phyloP scores from a whole-genome alignment of 2,888 invertebrate species.

The Rambutsinella grinnellia region DNA sequence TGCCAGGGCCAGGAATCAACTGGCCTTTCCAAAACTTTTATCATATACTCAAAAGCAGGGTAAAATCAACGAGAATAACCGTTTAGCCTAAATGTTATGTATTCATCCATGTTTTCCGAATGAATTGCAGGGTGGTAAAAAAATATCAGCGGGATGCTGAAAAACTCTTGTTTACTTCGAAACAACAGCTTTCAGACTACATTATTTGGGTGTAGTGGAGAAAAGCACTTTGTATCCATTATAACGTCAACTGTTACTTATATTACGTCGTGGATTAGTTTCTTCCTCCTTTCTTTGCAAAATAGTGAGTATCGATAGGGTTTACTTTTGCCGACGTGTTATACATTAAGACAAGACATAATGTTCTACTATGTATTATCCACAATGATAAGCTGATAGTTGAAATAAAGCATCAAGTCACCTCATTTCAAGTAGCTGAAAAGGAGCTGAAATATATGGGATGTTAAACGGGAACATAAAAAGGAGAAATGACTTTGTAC shows the following conservation, averaged over 20 bases:
- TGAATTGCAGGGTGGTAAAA: conserved; percentile 14
- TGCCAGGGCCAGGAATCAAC: background rate
- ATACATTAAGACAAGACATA: background rate
- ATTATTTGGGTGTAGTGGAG: conserved; percentile 14
- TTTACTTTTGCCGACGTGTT: background rate
- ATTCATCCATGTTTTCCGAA: background rate
- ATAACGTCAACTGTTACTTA: conserved; percentile 4
- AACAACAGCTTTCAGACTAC: conserved; percentile 30
- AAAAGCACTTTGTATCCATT: conserved; percentile 36
- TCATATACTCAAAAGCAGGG: background rate
- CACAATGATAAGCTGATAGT: background rate
- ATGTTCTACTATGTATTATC: background rate
- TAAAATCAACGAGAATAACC: too few species aligned
- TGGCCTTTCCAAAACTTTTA: conserved; percentile 15
- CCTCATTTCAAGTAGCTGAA: background rate
- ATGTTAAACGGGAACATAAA: conserved; percentile 30
- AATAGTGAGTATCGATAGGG: background rate
- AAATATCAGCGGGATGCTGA: conserved; percentile 7
- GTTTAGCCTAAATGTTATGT: too few species aligned
- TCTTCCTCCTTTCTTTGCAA: background rate
- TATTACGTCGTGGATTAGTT: background rate
- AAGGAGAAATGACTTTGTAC: conserved; percentile 8
- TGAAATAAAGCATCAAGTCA: background rate
- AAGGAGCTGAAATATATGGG: background rate
- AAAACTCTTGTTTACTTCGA: conserved; percentile 10